Conservation (phyloP, 2,888 invertebrate species). For the Iselma pallidipennis region DNA sequence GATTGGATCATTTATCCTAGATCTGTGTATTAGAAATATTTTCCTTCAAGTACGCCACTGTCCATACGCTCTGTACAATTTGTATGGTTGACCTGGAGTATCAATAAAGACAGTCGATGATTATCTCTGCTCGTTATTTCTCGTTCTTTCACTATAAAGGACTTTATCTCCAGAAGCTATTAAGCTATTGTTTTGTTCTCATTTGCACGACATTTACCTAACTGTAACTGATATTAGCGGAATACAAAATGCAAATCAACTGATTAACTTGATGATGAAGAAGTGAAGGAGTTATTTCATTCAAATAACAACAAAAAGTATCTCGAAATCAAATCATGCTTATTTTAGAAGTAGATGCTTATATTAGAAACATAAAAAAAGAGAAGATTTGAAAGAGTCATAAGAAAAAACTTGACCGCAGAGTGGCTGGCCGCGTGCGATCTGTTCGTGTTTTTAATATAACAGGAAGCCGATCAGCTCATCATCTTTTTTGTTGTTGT, state of each 20-base stretch:
- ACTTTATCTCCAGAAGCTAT: background rate
- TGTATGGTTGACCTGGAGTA: background rate
- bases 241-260: background rate
- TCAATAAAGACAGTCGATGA: background rate
- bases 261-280: background rate
- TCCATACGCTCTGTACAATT: background rate
- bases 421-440: background rate
- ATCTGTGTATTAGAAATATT: no score
- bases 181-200: background rate
- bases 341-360: background rate
- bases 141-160: background rate
- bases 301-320: background rate
- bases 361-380: no score
- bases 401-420: background rate
- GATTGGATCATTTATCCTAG: no score
- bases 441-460: background rate
- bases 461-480: background rate
- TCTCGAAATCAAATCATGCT: background rate
- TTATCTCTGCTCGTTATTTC: background rate
- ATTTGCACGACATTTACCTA: background rate
- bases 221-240: slow-evolving; percentile 1
- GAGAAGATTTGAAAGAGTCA: background rate
- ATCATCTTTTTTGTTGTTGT: background rate
- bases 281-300: no score
- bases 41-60: background rate